Percentiles rank a stretch among this genome's conserved stretches.
phyloP scores from a whole-genome alignment of 1,140 invertebrate species.

The Leptopilina clavipes region DNA sequence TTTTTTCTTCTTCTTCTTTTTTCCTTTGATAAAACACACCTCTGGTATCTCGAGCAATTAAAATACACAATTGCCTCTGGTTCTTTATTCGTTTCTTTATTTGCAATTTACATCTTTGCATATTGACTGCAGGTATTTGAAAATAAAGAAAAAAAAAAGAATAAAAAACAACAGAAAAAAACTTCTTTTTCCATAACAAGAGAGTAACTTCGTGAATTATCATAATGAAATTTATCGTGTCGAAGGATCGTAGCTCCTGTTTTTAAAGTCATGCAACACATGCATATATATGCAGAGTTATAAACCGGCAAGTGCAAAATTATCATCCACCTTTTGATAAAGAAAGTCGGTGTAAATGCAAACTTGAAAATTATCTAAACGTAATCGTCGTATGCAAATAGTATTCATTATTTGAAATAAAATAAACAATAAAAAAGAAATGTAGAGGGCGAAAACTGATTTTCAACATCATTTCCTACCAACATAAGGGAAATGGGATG shows the following conservation, averaged over 20 bases:
- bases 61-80: not conserved
- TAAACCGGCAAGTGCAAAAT: not conserved
- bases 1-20: too few relatives aligned
- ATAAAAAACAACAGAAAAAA: too few relatives aligned
- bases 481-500: not conserved
- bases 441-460: too few relatives aligned
- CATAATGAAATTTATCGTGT: not conserved
- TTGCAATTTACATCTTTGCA: not conserved
- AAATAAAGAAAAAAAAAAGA: not conserved
- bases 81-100: too few relatives aligned
- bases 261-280: not conserved
- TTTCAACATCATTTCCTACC: not conserved
- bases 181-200: too few relatives aligned
- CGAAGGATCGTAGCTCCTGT: not conserved
- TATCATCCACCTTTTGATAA: slow-evolving; percentile 7
- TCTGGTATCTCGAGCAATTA: not conserved
- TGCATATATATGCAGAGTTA: not conserved
- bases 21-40: not conserved
- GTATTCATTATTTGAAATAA: not conserved
- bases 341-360: not conserved
- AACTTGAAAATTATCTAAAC: not conserved
- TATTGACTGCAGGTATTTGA: not conserved
- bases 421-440: not conserved
- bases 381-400: too few relatives aligned
- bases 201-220: too few relatives aligned